phyloP scores from a whole-genome alignment of 1,140 invertebrate genomes.

The Condylostylus longicornis region DNA sequence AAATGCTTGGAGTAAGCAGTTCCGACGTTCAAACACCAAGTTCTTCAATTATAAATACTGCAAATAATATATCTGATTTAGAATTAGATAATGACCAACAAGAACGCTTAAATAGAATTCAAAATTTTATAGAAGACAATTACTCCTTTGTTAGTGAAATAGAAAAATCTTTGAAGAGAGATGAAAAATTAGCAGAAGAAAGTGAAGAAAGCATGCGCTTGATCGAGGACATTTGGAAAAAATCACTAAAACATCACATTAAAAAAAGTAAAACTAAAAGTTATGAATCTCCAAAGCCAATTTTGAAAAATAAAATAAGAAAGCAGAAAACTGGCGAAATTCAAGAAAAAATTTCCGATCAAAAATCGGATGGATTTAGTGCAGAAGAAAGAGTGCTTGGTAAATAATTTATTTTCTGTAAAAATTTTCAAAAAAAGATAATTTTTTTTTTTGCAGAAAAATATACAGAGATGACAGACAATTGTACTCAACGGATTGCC shows the following conservation, averaged over 20 bases:
- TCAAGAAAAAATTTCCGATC: no score
- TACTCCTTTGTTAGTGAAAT: slow-evolving; percentile 23
- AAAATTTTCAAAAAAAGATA: no score
- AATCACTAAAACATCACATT: not conserved
- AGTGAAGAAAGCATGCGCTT: slow-evolving; percentile 5
- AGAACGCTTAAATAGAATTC: slow-evolving; percentile 13
- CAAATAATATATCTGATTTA: slow-evolving; percentile 9
- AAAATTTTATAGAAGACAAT: slow-evolving; percentile 24
- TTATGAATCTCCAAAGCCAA: not conserved
- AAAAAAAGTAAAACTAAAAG: not conserved
- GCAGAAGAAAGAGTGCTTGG: no score
- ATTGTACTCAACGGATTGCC: slow-evolving; percentile 23
- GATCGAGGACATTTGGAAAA: slow-evolving; percentile 18
- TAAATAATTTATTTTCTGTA: no score
- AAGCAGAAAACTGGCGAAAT: not conserved
- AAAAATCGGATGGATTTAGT: no score
- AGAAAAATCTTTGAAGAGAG: slow-evolving; percentile 18
- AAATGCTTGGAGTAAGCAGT: slow-evolving; percentile 14
- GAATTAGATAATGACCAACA: slow-evolving; percentile 3
- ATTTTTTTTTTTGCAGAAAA: no score
- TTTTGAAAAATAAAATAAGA: slow-evolving; percentile 1
- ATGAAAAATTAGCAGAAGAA: not conserved
- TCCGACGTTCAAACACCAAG: slow-evolving; percentile 20
- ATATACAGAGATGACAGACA: slow-evolving; percentile 22
- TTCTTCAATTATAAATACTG: slow-evolving; percentile 18